phyloP scores from a whole-genome alignment of 2,888 invertebrate genomes.

The Danaus chrysippus region DNA sequence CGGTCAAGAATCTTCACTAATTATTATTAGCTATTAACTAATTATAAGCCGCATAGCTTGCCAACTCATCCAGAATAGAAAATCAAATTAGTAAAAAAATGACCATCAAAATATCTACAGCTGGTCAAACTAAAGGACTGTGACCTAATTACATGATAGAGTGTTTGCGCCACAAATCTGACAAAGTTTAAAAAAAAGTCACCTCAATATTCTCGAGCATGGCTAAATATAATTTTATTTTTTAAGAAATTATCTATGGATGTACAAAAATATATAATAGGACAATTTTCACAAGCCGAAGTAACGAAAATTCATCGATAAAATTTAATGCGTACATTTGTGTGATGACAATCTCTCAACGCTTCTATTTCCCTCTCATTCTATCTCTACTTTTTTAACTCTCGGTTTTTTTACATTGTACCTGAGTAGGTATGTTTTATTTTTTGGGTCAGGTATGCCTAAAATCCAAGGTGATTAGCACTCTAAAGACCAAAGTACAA shows the following conservation, averaged over 20 bases:
- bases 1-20: too few species aligned
- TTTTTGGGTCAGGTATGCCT: too few species aligned
- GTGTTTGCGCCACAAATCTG: background rate
- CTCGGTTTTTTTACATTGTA: too few species aligned
- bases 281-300: conserved; percentile 4
- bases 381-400: too few species aligned
- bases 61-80: background rate
- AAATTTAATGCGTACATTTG: background rate
- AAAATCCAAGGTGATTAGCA: too few species aligned
- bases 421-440: too few species aligned
- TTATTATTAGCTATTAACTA: too few species aligned
- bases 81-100: conserved; percentile 8
- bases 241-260: background rate
- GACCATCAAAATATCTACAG: conserved; percentile 18
- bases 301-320: background rate
- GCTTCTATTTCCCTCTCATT: too few species aligned
- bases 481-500: too few species aligned
- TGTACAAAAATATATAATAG: background rate
- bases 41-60: background rate
- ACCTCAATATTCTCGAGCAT: conserved; percentile 28
- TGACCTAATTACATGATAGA: conserved; percentile 14
- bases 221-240: conserved; percentile 20
- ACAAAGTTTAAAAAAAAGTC: conserved; percentile 15
- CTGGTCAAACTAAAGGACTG: conserved; percentile 15
- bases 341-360: too few species aligned